Evolutionary conservation across 2,888 invertebrate species (phyloP).

Genomic region (Octonoba sinensis): DNA sequence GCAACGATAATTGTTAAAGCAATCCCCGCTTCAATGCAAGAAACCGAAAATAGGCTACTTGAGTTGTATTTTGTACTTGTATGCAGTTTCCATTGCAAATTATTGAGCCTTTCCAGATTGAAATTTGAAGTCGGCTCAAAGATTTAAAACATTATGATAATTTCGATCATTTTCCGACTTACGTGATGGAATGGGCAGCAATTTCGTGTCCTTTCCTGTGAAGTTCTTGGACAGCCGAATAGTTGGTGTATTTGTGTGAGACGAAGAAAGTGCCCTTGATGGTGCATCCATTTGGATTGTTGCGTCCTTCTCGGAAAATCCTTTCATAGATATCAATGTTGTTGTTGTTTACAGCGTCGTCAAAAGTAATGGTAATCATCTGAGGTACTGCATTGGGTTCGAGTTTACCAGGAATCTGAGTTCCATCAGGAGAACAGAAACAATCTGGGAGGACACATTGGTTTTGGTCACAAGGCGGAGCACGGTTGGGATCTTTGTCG

Average conservation of each 20-base stretch:
- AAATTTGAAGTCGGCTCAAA: too few species aligned
- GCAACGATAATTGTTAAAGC: too few species aligned
- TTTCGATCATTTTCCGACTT: conserved; percentile 20
- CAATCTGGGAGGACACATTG: conserved; percentile 70
- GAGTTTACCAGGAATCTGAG: conserved; percentile 69
- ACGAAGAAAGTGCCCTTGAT: conserved; percentile 70
- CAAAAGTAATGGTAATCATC: conserved; percentile 70
- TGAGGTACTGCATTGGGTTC: conserved; percentile 69
- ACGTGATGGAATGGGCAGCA: conserved; percentile 90
- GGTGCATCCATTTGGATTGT: conserved; percentile 70
- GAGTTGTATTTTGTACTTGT: not conserved
- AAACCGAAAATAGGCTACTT: not conserved
- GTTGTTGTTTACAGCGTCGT: conserved; percentile 70
- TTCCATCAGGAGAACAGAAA: conserved; percentile 70
- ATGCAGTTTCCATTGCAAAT: too few species aligned
- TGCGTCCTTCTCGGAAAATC: conserved; percentile 68
- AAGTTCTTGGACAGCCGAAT: conserved; percentile 70
- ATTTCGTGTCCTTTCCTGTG: conserved; percentile 88
- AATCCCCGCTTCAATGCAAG: too few species aligned
- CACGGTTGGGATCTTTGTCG: conserved; percentile 70
- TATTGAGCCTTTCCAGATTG: too few species aligned
- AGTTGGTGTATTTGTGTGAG: conserved; percentile 70
- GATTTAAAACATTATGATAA: too few species aligned
- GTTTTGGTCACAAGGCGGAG: conserved; percentile 68
- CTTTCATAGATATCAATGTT: conserved; percentile 71